A percentile compares a stretch with the other conserved stretches of the same genome.
Conservation (phyloP, 1,140 invertebrate species). For the Microplitis demolitor region DNA sequence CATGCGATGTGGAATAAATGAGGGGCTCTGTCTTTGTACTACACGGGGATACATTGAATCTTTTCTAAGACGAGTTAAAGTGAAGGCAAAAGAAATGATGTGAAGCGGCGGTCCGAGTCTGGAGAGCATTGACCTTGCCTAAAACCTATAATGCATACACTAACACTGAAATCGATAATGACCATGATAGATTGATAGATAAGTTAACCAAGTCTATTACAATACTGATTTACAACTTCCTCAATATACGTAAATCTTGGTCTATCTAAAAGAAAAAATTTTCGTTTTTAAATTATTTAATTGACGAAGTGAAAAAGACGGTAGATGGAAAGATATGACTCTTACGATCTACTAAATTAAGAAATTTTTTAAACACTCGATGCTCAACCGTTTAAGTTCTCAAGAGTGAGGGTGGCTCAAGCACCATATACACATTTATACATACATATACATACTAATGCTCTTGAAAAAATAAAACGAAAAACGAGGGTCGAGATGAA, state of each 20-base stretch:
- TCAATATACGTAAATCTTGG: too few species aligned
- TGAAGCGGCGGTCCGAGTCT: background rate
- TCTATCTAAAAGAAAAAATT: too few species aligned
- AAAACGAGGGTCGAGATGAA: too few species aligned
- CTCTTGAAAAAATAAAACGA: background rate
- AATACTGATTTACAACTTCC: too few species aligned
- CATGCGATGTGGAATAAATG: background rate
- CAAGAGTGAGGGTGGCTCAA: constrained; percentile 3
- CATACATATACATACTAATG: background rate
- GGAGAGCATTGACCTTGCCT: constrained; percentile 7
- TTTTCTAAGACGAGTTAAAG: constrained; percentile 1
- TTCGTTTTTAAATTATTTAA: too few species aligned
- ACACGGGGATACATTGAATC: constrained; percentile 4
- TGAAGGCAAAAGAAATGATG: too few species aligned
- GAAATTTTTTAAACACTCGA: background rate
- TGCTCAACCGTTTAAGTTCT: constrained; percentile 8
- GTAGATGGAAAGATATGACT: background rate
- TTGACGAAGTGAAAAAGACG: background rate
- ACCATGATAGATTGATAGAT: background rate
- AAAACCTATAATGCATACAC: background rate
- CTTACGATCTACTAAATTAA: background rate
- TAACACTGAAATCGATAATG: background rate
- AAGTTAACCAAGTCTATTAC: too few species aligned
- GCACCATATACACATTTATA: background rate
- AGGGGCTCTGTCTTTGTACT: background rate